phyloP scores from a whole-genome alignment of 2,797 vertebrate species.

The Mallotus villosus region DNA sequence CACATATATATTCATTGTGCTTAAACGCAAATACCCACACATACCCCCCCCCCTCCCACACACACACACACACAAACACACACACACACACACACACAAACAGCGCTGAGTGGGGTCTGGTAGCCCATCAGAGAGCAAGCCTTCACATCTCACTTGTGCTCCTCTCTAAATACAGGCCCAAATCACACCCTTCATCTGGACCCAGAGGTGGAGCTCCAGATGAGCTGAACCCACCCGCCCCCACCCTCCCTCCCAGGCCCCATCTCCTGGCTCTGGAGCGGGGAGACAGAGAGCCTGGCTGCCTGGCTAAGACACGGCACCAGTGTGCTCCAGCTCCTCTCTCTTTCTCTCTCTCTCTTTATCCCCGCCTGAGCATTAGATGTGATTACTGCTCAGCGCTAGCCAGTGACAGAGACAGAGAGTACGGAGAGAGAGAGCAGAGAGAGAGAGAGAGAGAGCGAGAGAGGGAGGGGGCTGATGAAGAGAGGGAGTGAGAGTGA shows the following conservation, averaged over 20 bases:
- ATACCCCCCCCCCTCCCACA: constrained; percentile 39
- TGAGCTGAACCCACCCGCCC: constrained; percentile 63
- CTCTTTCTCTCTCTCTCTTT: constrained; percentile 60
- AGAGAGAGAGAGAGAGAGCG: constrained; percentile 67
- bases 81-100: not conserved
- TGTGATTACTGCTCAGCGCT: constrained; percentile 83
- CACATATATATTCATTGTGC: constrained; percentile 5
- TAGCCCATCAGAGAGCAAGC: constrained; percentile 38
- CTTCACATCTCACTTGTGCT: constrained; percentile 67
- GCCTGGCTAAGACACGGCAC: not conserved
- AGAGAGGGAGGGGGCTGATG: constrained; percentile 21
- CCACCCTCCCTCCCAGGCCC: not conserved
- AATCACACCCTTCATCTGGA: constrained; percentile 72
- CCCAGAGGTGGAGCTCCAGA: constrained; percentile 65
- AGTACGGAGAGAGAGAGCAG: constrained; percentile 71
- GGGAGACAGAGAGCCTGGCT: not conserved
- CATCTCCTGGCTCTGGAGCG: constrained; percentile 1
- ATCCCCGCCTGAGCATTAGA: constrained; percentile 80
- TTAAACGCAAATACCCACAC: constrained; percentile 50
- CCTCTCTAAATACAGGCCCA: constrained; percentile 70
- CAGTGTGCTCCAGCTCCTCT: not conserved
- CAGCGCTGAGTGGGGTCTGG: constrained; percentile 18
- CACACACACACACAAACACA: constrained; percentile 14
- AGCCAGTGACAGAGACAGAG: constrained; percentile 74
- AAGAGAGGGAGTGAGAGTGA: constrained; percentile 23